Evolutionary conservation across 2,797 vertebrate genomes (phyloP).

Genomic region (Bothrops alternatus): DNA sequence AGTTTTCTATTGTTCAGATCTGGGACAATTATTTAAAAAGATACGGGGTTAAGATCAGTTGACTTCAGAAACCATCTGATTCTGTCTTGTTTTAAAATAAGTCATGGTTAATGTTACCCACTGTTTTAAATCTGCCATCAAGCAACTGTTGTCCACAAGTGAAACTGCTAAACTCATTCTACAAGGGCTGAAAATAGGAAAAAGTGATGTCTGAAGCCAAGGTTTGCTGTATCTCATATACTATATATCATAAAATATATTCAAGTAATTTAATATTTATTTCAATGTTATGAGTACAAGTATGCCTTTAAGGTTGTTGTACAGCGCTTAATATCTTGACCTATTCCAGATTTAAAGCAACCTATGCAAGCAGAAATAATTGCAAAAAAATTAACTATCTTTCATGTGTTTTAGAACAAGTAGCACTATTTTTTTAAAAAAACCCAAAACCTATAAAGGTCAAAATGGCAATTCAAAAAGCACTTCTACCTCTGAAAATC

Average conservation of each 20-base stretch:
- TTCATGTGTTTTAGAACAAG: background rate
- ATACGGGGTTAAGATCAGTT: background rate
- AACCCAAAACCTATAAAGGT: background rate
- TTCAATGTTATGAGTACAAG: background rate
- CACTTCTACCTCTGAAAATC: background rate
- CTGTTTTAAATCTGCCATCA: background rate
- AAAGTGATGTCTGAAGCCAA: background rate
- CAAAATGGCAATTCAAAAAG: background rate
- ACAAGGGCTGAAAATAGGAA: background rate
- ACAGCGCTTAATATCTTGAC: background rate
- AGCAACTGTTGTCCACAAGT: background rate
- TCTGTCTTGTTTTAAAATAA: background rate
- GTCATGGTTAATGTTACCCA: background rate
- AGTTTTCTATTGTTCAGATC: background rate
- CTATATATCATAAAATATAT: background rate
- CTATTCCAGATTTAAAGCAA: background rate
- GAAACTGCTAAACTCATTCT: background rate
- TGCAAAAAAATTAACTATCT: background rate
- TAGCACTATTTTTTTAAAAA: background rate
- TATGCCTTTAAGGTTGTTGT: background rate
- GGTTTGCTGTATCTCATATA: background rate
- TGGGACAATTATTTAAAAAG: background rate
- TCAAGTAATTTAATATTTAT: background rate
- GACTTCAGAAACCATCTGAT: background rate
- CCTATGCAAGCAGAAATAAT: background rate